Evolutionary conservation across 2,888 invertebrate species (phyloP).

Genomic region (Troides helena): DNA sequence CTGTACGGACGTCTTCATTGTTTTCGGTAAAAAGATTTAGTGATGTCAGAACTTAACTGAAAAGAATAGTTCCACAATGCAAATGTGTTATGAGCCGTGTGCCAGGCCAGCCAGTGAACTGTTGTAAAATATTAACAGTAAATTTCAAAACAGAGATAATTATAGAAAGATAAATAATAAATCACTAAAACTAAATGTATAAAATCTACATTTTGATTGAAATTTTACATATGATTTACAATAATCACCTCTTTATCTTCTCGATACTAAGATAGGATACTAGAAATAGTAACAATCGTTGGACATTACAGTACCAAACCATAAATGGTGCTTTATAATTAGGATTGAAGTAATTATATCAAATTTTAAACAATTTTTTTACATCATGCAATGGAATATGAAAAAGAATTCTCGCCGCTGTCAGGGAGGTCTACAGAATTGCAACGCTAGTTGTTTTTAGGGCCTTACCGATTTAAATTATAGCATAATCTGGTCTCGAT

Average conservation of each 20-base stretch:
- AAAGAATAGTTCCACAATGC: constrained; percentile 39
- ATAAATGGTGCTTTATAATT: neutral
- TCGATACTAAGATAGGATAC: too few species aligned
- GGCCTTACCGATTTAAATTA: constrained; percentile 70
- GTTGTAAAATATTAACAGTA: constrained; percentile 21
- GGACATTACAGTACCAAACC: neutral
- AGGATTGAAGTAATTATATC: neutral
- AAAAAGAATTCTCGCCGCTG: constrained; percentile 37
- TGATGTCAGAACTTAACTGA: constrained; percentile 43
- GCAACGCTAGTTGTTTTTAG: constrained; percentile 49
- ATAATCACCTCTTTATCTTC: too few species aligned
- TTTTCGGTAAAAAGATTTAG: constrained; percentile 55
- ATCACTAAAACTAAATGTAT: too few species aligned
- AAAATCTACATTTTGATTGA: too few species aligned
- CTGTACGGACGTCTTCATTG: constrained; percentile 54
- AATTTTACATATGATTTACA: too few species aligned
- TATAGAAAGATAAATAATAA: too few species aligned
- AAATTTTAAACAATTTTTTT: too few species aligned
- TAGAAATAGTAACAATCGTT: too few species aligned
- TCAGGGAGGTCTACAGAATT: constrained; percentile 64
- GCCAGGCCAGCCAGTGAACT: neutral
- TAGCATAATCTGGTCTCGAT: constrained; percentile 60
- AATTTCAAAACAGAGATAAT: neutral
- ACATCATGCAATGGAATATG: neutral
- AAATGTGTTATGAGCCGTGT: constrained; percentile 22